Base-by-base conservation (phyloP, 2,797 vertebrate species). In the Peromyscus attwateri region DNA sequence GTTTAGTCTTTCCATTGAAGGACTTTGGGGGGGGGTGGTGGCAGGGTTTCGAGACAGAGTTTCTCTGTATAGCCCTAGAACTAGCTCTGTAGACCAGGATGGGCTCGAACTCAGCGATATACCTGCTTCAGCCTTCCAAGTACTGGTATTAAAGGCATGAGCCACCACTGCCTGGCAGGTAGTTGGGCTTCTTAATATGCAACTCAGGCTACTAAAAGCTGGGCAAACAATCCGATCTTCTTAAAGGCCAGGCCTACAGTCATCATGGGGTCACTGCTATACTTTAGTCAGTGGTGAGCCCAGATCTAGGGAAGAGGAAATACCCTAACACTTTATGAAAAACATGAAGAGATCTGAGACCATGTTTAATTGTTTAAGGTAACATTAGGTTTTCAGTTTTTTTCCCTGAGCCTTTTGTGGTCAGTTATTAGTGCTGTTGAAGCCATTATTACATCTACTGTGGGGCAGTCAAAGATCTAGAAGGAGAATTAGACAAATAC, bases 401-500 rank as follows among this genome's bases (percentile, higher is more conserved):
- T 92, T 92, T 57, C 91, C 87, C 87, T 89, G 66, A 31, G 37
- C 89, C 70, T 88, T 76, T 43, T 76, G 14, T 93, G 81, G 31
- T 75, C 75, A 29, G 14, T 80, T 92, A 52, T 81, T 87, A 76
- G 11, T 94, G 27, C 40, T 12, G 1, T 90, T 70, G 40, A 87
- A 73, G 76, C 55, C 77, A 55, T 94, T 81, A 46, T 37, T 89
- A 1, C 40, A 23, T 79, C 87, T 92, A 2, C 46, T 77, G 2
- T 79, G 57, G 82, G 64, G 73, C 60, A 49, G 34, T 79, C 29
- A 85, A 93, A 68, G 76, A 94, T 75, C 31, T 49, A 76, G 77
- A 70, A 92, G 27, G 68, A 94, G n/a, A 94, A 92, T 46, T 85
- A 96, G 68, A 91, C 55, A 52, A 29, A 80, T 34, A 40, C 27